Base-by-base conservation (phyloP, 2,797 vertebrate genomes). In the Sebastes itinus region DNA sequence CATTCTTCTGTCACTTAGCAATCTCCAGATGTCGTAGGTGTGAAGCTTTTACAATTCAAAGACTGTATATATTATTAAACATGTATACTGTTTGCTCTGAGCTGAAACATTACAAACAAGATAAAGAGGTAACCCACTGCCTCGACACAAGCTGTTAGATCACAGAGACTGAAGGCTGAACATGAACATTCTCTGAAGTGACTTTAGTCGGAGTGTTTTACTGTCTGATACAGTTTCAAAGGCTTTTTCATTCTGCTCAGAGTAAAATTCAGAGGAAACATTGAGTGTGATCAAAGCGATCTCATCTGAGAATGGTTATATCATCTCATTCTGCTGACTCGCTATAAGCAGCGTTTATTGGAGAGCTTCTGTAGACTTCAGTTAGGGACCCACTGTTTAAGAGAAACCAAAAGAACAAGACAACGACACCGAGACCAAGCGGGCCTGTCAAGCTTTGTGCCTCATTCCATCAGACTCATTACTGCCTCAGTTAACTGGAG, bases 51-150 rank as follows among this genome's bases (percentile, higher is more conserved):
- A 52, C 23, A 75, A 84, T 73, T 78, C 76, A 80, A 78, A 78
- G 32, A 80, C 55, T 67, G 55, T 11, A 75, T 72, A 71, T 68
- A 54, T 82, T 67, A 80, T 88, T 72, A 83, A 86, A 88, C 30
- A 58, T 56, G 63, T 59, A 77, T 67, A n/a, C n/a, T n/a, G 67
- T 84, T 52, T 70, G 49, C 71, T 71, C 35, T 1, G 0, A 65
- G 71, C 70, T 55, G 49, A 69, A 80, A 64, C 62, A 79, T 52
- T n/a, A 55, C 66, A 60, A 86, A 80, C 72, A 72, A 55, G 38
- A 28, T 5, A 54, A 13, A 49, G 27, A 67, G 64, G 60, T 23
- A 68, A 80, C 16, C 54, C 33, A n/a, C 72, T 11, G 73, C 70
- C 14, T 55, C 55, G 11, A 32, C 59, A 69, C 20, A 75, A 16